Evolutionary conservation across 1,140 invertebrate species (phyloP).

Genomic region (Drusus annulatus): DNA sequence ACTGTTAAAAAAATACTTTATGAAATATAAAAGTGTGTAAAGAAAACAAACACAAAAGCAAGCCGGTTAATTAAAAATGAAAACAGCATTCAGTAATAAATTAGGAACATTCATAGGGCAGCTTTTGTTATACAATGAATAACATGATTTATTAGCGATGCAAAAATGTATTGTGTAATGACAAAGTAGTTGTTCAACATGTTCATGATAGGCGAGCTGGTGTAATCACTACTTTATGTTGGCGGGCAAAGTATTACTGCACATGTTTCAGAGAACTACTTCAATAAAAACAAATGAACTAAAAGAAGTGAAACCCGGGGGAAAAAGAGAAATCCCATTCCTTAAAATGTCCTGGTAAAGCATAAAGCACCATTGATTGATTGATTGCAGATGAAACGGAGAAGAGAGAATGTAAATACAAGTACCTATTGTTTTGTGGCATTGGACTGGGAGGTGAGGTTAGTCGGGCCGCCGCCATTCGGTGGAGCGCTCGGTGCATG

Average conservation of each 20-base stretch:
- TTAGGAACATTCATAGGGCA: conserved; percentile 46
- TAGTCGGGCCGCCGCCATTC: conserved; percentile 58
- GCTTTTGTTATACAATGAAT: conserved; percentile 28
- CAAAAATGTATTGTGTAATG: conserved; percentile 25
- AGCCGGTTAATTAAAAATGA: conserved; percentile 14
- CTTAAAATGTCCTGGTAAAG: too few relatives aligned
- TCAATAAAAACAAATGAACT: not conserved
- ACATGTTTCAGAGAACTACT: not conserved
- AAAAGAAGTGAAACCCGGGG: not conserved
- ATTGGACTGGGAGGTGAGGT: conserved; percentile 59
- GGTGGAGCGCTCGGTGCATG: conserved; percentile 64
- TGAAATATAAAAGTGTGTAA: conserved; percentile 17
- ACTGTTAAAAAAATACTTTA: not conserved
- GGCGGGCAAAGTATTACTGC: too few relatives aligned
- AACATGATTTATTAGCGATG: conserved; percentile 19
- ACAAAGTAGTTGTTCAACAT: not conserved
- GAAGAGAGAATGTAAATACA: conserved; percentile 22
- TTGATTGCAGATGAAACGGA: too few relatives aligned
- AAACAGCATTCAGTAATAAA: conserved; percentile 28
- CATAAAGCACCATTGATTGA: too few relatives aligned
- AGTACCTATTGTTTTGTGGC: conserved; percentile 60
- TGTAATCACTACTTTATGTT: not conserved
- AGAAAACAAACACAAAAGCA: conserved; percentile 4
- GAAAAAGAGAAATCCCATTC: too few relatives aligned
- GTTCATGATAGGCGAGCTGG: not conserved